Percentiles rank a stretch among this genome's conserved stretches.
Conservation (phyloP, 2,797 vertebrate species). For the Peromyscus nudipes region DNA sequence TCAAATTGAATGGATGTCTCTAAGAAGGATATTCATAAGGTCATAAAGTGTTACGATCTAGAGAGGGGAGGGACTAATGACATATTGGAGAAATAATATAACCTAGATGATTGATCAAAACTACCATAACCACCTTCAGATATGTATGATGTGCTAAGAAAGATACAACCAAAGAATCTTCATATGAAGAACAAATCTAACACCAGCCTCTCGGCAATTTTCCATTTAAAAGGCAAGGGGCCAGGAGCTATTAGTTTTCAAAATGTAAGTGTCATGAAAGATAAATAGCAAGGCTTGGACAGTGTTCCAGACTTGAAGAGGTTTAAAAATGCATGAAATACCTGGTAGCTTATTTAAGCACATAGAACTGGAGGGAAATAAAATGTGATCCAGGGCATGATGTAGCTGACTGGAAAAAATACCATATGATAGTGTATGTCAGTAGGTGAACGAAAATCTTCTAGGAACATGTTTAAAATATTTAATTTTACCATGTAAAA, state of each 20-base stretch:
- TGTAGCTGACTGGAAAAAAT: background rate
- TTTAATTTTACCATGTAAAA: conserved; percentile 24
- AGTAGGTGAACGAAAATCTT: background rate
- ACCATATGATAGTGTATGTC: background rate
- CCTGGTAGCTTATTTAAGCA: background rate
- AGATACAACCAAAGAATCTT: background rate
- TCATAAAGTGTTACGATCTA: conserved; percentile 37
- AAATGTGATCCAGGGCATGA: background rate
- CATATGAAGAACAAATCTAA: conserved; percentile 27
- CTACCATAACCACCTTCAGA: background rate
- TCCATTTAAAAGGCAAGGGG: conserved; percentile 19
- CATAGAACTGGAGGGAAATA: background rate
- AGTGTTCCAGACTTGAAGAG: conserved; percentile 14
- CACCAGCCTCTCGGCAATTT: background rate
- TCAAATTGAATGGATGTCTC: background rate
- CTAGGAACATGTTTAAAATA: background rate
- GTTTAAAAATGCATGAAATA: background rate
- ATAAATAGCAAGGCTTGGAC: background rate
- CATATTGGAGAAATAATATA: conserved; percentile 5
- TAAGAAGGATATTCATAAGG: background rate
- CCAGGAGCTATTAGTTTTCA: background rate
- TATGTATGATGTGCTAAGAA: background rate
- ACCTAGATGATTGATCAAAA: background rate
- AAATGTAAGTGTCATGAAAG: conserved; percentile 39
- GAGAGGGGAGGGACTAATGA: background rate